Evolutionary conservation across 2,113 vertebrate genomes (phyloP).

Genomic region (Xyrauchen texanus): DNA sequence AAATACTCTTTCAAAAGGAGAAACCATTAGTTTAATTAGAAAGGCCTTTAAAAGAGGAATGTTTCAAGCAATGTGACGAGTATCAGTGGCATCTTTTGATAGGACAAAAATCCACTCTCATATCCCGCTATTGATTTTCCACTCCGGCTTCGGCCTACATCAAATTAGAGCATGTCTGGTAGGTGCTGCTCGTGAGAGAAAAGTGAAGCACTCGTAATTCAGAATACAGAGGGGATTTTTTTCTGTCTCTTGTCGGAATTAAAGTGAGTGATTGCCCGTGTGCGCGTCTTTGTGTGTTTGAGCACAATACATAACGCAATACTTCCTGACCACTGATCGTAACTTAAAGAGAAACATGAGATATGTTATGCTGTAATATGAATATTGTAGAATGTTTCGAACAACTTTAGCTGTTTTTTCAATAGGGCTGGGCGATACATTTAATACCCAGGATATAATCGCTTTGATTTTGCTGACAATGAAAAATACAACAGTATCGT

Average conservation of each 20-base stretch:
- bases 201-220: conserved; percentile 43
- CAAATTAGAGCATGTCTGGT: conserved; percentile 47
- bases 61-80: neutral
- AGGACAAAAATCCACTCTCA: conserved; percentile 41
- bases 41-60: conserved; percentile 37
- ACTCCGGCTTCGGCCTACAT: conserved; percentile 24
- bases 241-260: conserved; percentile 28
- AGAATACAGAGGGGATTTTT: conserved; percentile 6
- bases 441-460: too few species aligned
- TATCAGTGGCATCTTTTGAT: conserved; percentile 38
- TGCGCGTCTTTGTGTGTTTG: neutral
- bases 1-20: neutral
- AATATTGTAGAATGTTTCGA: too few species aligned
- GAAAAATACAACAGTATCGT: too few species aligned
- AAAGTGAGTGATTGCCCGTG: conserved; percentile 24
- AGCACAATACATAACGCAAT: too few species aligned
- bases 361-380: too few species aligned
- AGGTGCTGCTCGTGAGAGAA: conserved; percentile 45
- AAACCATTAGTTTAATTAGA: conserved; percentile 49
- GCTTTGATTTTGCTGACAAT: too few species aligned
- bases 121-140: conserved; percentile 46
- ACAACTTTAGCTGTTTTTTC: too few species aligned
- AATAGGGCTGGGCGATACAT: too few species aligned
- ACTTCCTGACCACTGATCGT: too few species aligned
- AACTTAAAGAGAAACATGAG: too few species aligned